Conservation (phyloP, 2,888 invertebrate species). For the Amphipoea lucens region DNA sequence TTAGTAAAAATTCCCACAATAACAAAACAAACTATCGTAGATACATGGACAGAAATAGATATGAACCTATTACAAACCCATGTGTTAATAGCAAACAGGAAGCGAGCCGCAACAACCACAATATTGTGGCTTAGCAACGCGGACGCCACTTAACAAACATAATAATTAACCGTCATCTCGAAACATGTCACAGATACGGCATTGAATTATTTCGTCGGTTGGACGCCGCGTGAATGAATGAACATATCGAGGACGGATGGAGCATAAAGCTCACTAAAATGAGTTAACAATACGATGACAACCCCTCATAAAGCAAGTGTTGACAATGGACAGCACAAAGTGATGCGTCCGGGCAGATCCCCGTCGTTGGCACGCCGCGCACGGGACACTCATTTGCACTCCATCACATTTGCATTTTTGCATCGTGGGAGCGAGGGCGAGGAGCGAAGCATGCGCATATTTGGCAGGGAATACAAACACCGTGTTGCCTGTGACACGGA, state of each 20-base stretch:
- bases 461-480: conserved; percentile 63
- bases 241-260: conserved; percentile 56
- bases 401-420: conserved; percentile 77
- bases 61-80: conserved; percentile 40
- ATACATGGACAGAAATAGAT: conserved; percentile 31
- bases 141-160: conserved; percentile 56
- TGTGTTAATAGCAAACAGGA: conserved; percentile 57
- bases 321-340: conserved; percentile 71
- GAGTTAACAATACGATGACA: conserved; percentile 67
- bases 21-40: conserved; percentile 18
- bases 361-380: conserved; percentile 70
- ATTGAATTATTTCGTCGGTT: conserved; percentile 66
- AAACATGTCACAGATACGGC: conserved; percentile 60
- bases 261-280: conserved; percentile 64
- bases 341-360: conserved; percentile 74
- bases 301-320: conserved; percentile 71
- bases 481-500: conserved; percentile 31
- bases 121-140: conserved; percentile 48
- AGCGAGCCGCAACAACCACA: conserved; percentile 51
- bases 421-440: conserved; percentile 74
- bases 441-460: conserved; percentile 61
- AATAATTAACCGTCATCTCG: conserved; percentile 64
- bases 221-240: conserved; percentile 61
- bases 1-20: conserved; percentile 39
- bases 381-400: conserved; percentile 78